Conservation (phyloP, 2,113 vertebrate genomes). For the Rhombomys opimus region DNA sequence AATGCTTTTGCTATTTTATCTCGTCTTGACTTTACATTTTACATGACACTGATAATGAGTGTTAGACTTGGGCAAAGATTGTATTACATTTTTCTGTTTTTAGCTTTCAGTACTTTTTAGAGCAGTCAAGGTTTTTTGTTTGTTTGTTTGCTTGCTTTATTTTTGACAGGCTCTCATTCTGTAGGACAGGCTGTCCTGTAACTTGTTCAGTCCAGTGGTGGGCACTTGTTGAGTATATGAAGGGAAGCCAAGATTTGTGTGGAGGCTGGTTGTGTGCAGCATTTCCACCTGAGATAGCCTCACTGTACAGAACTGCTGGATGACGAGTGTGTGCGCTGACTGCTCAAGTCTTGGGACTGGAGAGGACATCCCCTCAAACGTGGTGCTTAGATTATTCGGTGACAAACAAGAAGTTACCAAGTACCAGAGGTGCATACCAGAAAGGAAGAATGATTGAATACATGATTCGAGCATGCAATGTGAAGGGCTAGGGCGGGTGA, state of each 20-base stretch:
- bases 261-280: background rate
- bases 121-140: background rate
- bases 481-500: background rate
- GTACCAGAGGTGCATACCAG: background rate
- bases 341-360: background rate
- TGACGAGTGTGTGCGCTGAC: background rate
- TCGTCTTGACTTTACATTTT: background rate
- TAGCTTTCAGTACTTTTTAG: slow-evolving; percentile 11
- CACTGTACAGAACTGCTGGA: background rate
- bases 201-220: background rate
- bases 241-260: background rate
- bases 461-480: background rate
- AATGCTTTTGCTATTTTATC: background rate
- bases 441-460: background rate
- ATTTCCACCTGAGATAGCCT: background rate
- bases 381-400: background rate
- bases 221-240: background rate
- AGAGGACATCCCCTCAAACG: background rate
- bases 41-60: background rate
- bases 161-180: background rate
- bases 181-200: background rate
- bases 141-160: background rate
- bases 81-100: slow-evolving; percentile 9
- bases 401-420: background rate
- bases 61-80: background rate